A percentile compares a stretch with the other conserved stretches of the same genome.
Evolutionary conservation across 2,113 vertebrate genomes (phyloP).

Genomic region (Naja naja): DNA sequence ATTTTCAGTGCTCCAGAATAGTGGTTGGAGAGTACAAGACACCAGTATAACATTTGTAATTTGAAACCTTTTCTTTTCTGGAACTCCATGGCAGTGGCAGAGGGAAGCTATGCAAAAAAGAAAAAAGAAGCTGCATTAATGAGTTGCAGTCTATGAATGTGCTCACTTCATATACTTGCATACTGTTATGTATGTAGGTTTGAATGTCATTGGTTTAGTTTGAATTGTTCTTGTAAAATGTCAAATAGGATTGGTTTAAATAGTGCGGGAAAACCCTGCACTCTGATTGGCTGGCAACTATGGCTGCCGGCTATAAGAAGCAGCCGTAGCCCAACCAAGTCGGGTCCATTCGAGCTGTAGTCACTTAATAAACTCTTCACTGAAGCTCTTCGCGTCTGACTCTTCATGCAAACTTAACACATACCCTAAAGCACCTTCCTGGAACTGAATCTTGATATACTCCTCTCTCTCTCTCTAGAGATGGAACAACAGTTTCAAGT

Average conservation of each 20-base stretch:
- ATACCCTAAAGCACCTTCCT: background rate
- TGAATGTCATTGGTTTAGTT: no score
- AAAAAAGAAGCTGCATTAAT: background rate
- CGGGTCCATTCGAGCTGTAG: no score
- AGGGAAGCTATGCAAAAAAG: background rate
- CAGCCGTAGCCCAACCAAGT: no score
- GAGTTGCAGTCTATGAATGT: background rate
- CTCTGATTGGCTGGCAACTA: no score
- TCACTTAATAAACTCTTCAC: no score
- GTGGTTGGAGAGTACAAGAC: background rate
- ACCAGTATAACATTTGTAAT: background rate
- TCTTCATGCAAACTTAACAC: no score
- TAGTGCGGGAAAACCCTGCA: no score
- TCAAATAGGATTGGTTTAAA: no score
- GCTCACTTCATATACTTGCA: background rate
- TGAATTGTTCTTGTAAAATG: no score
- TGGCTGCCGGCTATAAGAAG: no score
- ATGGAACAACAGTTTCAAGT: background rate
- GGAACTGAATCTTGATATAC: background rate
- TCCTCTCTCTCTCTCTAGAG: background rate
- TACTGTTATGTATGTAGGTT: no score
- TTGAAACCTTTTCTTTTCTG: background rate
- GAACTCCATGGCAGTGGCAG: background rate
- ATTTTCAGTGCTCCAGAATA: background rate
- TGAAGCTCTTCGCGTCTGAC: no score